Evolutionary conservation across 2,797 vertebrate genomes (phyloP).

Genomic region (Selene dorsalis): DNA sequence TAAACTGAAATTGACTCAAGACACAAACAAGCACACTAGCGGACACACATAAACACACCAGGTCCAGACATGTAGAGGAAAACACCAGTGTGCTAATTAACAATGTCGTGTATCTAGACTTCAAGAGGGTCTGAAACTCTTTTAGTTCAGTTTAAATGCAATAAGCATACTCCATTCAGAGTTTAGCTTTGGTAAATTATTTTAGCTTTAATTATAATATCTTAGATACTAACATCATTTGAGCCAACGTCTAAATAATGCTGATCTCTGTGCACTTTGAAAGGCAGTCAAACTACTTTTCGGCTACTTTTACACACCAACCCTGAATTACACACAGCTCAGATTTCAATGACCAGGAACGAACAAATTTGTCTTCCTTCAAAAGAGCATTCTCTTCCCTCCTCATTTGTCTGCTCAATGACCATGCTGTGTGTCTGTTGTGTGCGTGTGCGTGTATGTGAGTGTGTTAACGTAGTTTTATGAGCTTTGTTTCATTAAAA

Average conservation of each 20-base stretch:
- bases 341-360: constrained; percentile 62
- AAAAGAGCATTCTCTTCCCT: constrained; percentile 35
- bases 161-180: constrained; percentile 15
- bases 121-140: constrained; percentile 14
- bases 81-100: constrained; percentile 53
- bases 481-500: constrained; percentile 51
- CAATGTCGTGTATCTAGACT: constrained; percentile 20
- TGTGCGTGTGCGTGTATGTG: not conserved
- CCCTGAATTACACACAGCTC: constrained; percentile 40
- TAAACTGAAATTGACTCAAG: constrained; percentile 8
- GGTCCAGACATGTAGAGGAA: constrained; percentile 50
- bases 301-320: constrained; percentile 9
- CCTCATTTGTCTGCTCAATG: constrained; percentile 1
- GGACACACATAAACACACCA: constrained; percentile 21
- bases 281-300: constrained; percentile 30
- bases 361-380: constrained; percentile 46
- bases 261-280: constrained; percentile 2
- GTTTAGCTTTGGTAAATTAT: not conserved
- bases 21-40: constrained; percentile 34
- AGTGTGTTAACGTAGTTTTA: constrained; percentile 36
- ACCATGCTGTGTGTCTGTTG: not conserved
- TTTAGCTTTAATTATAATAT: not conserved
- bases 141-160: constrained; percentile 13
- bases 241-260: not conserved
- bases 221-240: not conserved